phyloP scores from a whole-genome alignment of 2,797 vertebrate species.

The Pyrocephalus nanus region DNA sequence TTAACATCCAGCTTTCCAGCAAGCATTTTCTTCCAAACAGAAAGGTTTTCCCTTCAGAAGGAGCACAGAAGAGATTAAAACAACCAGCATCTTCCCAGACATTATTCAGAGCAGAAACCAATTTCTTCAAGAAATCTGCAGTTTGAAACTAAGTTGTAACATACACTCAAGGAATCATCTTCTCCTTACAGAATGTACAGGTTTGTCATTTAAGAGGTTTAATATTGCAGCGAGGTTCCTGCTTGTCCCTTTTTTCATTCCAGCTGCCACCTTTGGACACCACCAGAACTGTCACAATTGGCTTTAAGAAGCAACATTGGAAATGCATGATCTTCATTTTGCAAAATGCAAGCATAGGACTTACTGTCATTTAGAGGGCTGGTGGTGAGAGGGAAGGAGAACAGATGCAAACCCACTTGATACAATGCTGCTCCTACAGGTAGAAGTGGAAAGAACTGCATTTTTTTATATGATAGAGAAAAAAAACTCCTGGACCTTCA shows the following conservation, averaged over 20 bases:
- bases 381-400: background rate
- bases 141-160: slow-evolving; percentile 79
- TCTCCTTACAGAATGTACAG: slow-evolving; percentile 74
- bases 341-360: background rate
- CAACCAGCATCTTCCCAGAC: slow-evolving; percentile 66
- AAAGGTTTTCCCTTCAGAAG: background rate
- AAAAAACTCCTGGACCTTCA: background rate
- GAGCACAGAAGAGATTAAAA: slow-evolving; percentile 41
- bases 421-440: background rate
- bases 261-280: slow-evolving; percentile 63
- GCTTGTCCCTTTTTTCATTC: slow-evolving; percentile 45
- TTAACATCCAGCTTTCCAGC: background rate
- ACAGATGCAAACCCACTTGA: background rate
- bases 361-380: background rate
- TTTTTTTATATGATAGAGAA: background rate
- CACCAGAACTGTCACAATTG: slow-evolving; percentile 36
- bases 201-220: slow-evolving; percentile 79
- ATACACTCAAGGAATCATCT: slow-evolving; percentile 72
- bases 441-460: background rate
- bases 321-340: background rate
- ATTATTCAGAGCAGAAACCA: slow-evolving; percentile 80
- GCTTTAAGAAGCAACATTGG: slow-evolving; percentile 12
- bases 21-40: slow-evolving; percentile 33
- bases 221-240: slow-evolving; percentile 52
- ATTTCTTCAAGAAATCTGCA: slow-evolving; percentile 78